phyloP scores from a whole-genome alignment of 1,140 invertebrate genomes.

The Pseudachorutes palmiensis region DNA sequence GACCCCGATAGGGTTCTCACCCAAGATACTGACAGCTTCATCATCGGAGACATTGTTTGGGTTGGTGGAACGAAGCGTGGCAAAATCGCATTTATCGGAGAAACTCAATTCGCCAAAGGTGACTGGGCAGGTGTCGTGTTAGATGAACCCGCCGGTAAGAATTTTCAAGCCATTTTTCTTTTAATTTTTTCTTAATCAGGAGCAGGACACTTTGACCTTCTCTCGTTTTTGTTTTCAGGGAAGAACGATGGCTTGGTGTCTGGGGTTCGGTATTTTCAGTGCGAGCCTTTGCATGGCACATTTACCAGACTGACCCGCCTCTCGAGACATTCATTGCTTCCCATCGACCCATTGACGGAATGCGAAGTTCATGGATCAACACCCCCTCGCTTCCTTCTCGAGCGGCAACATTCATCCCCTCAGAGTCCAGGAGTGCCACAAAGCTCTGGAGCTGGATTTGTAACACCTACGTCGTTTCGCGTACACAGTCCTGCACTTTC shows the following conservation, averaged over 20 bases:
- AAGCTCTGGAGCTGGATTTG: background rate
- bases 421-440: constrained; percentile 17
- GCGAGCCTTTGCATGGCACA: constrained; percentile 82
- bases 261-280: constrained; percentile 61
- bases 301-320: constrained; percentile 84
- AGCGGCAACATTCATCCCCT: background rate
- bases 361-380: background rate
- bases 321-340: constrained; percentile 56
- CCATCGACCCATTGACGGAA: constrained; percentile 7
- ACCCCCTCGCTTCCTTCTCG: background rate
- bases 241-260: constrained; percentile 48
- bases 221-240: constrained; percentile 37
- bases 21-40: constrained; percentile 52
- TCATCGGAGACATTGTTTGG: constrained; percentile 89
- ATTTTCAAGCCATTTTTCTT: constrained; percentile 26
- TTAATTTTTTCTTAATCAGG: constrained; percentile 1
- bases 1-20: background rate
- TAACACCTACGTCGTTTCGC: background rate
- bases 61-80: constrained; percentile 92
- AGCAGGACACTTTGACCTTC: background rate
- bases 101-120: constrained; percentile 89
- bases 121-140: constrained; percentile 95
- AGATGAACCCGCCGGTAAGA: constrained; percentile 84
- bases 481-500: background rate
- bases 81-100: constrained; percentile 93